phyloP scores from a whole-genome alignment of 2,797 vertebrate species.

The Eptatretus atami region DNA sequence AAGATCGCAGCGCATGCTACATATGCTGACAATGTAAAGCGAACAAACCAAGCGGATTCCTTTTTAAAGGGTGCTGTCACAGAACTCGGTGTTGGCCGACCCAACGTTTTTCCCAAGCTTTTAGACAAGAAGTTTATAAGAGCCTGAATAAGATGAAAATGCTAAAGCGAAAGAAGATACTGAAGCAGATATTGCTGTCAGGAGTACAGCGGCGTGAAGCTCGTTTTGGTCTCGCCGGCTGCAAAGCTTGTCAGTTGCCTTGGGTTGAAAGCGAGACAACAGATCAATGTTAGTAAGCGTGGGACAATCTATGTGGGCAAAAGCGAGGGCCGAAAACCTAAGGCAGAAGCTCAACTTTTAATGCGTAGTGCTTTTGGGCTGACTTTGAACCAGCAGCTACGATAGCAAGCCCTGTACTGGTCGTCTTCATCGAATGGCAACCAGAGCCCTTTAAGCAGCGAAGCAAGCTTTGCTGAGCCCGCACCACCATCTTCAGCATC shows the following conservation, averaged over 20 bases:
- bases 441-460: slow-evolving; percentile 56
- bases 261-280: slow-evolving; percentile 53
- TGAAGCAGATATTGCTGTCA: slow-evolving; percentile 37
- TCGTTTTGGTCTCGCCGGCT: slow-evolving; percentile 30
- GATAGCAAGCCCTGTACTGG: too few relatives aligned
- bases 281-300: slow-evolving; percentile 94
- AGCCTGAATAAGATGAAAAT: slow-evolving; percentile 96
- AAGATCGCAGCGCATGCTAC: slow-evolving; percentile 10
- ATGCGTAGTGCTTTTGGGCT: too few relatives aligned
- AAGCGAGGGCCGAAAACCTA: slow-evolving; percentile 78
- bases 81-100: too few relatives aligned
- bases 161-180: slow-evolving; percentile 52
- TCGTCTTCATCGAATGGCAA: slow-evolving; percentile 24
- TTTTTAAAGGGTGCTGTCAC: too few relatives aligned
- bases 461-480: slow-evolving; percentile 67
- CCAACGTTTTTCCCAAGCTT: slow-evolving; percentile 11
- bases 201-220: slow-evolving; percentile 40
- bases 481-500: slow-evolving; percentile 21
- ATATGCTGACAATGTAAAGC: too few relatives aligned
- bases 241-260: slow-evolving; percentile 78
- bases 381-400: too few relatives aligned
- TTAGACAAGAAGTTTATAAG: slow-evolving; percentile 48
- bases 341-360: slow-evolving; percentile 19
- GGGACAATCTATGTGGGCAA: slow-evolving; percentile 98
- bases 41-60: too few relatives aligned